phyloP scores from a whole-genome alignment of 2,888 invertebrate species.

The Slavum lentiscoides region DNA sequence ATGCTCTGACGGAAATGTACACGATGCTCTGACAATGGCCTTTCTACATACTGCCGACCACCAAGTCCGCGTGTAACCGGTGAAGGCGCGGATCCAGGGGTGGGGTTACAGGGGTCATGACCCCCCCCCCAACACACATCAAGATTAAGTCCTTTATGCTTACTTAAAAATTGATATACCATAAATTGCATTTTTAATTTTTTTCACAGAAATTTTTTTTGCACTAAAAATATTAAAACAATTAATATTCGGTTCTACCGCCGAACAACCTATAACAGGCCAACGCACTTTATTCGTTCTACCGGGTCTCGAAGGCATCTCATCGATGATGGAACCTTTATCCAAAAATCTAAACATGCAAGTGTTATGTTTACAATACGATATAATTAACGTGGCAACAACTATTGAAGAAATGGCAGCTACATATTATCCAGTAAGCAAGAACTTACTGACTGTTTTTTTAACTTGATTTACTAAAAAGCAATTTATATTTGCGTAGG shows the following conservation, averaged over 20 bases:
- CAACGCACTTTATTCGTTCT: slow-evolving; percentile 65
- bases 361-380: slow-evolving; percentile 65
- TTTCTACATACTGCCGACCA: too few relatives aligned
- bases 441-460: not conserved
- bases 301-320: slow-evolving; percentile 71
- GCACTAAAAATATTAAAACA: too few relatives aligned
- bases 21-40: too few relatives aligned
- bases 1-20: too few relatives aligned
- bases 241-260: slow-evolving; percentile 62
- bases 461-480: not conserved
- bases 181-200: too few relatives aligned
- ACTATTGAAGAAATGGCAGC: slow-evolving; percentile 64
- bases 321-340: slow-evolving; percentile 63
- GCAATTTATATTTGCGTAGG: slow-evolving; percentile 61
- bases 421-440: slow-evolving; percentile 55
- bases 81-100: too few relatives aligned
- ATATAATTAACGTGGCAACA: slow-evolving; percentile 61
- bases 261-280: slow-evolving; percentile 58
- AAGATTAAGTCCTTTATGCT: too few relatives aligned
- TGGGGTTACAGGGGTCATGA: too few relatives aligned
- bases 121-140: too few relatives aligned
- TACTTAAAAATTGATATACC: too few relatives aligned
- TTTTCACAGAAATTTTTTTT: too few relatives aligned
- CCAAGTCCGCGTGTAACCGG: too few relatives aligned
- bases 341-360: slow-evolving; percentile 63